Conservation (phyloP, 1,140 invertebrate genomes). For the Diorhabda sublineata region DNA sequence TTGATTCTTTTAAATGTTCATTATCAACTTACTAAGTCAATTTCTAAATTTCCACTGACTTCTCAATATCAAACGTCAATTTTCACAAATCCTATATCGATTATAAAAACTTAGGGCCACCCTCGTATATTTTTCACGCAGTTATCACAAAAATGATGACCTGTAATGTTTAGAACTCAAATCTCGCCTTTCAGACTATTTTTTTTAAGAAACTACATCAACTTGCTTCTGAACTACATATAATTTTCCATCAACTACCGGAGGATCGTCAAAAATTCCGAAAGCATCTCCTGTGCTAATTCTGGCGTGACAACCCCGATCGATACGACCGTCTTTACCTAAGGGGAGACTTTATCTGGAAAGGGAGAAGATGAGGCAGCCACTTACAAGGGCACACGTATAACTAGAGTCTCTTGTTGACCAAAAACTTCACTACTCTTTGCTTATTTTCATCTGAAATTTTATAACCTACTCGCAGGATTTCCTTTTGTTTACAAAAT, state of each 20-base stretch:
- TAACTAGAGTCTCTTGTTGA: background rate
- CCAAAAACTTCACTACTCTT: background rate
- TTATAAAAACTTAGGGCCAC: no score
- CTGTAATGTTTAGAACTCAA: no score
- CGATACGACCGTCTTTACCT: background rate
- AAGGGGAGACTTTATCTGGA: background rate
- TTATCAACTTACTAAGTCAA: no score
- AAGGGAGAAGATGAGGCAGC: background rate
- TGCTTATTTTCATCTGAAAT: background rate
- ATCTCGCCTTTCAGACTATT: no score
- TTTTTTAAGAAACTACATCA: no score
- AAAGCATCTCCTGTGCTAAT: constrained; percentile 1
- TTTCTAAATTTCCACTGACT: no score
- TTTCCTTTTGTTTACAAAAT: background rate
- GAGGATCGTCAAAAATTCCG: background rate
- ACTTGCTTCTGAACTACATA: background rate
- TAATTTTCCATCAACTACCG: background rate
- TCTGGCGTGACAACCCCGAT: background rate
- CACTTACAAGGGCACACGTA: background rate
- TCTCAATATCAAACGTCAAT: no score
- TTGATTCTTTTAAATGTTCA: no score
- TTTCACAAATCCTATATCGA: no score
- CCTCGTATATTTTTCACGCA: no score
- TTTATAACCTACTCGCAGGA: background rate
- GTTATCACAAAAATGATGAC: no score